A percentile compares a stretch with the other conserved stretches of the same genome.
Conservation (phyloP, 2,113 vertebrate species). For the Ophthalmolycus amberensis region DNA sequence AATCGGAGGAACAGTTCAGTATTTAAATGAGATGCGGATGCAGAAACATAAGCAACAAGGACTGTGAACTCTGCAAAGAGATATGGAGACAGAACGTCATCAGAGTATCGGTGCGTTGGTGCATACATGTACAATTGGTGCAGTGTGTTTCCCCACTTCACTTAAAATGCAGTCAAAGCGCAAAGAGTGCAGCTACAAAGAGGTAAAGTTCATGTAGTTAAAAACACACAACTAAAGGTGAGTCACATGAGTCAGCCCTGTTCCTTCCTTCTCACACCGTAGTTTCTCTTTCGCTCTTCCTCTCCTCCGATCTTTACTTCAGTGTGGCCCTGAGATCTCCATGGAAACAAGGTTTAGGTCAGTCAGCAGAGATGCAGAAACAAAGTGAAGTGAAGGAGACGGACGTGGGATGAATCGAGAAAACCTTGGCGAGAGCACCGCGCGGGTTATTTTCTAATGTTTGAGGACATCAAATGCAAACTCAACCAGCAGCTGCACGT, state of each 20-base stretch:
- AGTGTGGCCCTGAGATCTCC: slow-evolving; percentile 66
- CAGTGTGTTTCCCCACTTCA: not conserved
- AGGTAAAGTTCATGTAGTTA: not conserved
- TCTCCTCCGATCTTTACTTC: slow-evolving; percentile 48
- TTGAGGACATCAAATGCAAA: not conserved
- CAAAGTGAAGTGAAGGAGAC: slow-evolving; percentile 36
- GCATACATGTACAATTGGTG: too few species aligned
- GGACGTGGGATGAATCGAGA: slow-evolving; percentile 2
- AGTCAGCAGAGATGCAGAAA: slow-evolving; percentile 50
- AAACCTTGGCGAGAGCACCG: not conserved
- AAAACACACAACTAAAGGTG: not conserved
- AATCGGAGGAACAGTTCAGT: not conserved
- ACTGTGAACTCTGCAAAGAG: not conserved
- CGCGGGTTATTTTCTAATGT: slow-evolving; percentile 14
- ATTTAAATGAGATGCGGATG: not conserved
- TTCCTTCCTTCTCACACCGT: not conserved
- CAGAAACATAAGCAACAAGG: not conserved
- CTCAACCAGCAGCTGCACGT: not conserved
- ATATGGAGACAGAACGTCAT: not conserved
- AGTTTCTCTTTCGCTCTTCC: slow-evolving; percentile 3
- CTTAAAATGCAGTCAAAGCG: not conserved
- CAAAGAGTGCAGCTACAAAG: not conserved
- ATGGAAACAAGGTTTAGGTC: slow-evolving; percentile 78
- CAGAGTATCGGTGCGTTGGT: too few species aligned
- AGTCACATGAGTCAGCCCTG: slow-evolving; percentile 64